Percentiles rank a stretch among this genome's conserved stretches.
Conservation (phyloP, 2,113 vertebrate species). For the Anoplopoma fimbria region DNA sequence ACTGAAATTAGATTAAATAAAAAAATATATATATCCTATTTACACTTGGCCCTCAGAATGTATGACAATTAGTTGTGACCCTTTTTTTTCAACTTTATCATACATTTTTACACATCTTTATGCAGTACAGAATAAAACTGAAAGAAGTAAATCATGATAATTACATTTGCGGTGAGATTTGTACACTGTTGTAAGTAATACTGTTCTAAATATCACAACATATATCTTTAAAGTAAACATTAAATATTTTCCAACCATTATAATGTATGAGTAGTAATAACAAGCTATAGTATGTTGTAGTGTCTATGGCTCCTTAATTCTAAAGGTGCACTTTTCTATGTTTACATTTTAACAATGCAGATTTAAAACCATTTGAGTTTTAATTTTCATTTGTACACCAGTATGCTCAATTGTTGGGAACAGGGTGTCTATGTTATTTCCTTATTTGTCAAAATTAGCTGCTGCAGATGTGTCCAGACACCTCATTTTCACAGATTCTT, state of each 20-base stretch:
- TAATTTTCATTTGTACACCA: neutral
- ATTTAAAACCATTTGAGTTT: neutral
- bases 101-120: neutral
- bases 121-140: neutral
- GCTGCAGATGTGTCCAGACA: neutral
- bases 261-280: neutral
- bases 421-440: neutral
- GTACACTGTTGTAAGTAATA: too few species aligned
- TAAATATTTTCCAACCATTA: too few species aligned
- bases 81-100: neutral
- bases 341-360: too few species aligned
- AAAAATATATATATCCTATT: too few species aligned
- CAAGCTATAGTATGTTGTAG: neutral
- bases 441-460: neutral
- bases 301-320: too few species aligned
- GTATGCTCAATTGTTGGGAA: neutral
- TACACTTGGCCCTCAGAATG: neutral
- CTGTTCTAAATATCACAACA: neutral
- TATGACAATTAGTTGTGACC: neutral
- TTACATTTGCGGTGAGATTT: too few species aligned
- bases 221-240: too few species aligned
- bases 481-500: neutral
- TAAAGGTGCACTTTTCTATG: too few species aligned
- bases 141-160: neutral
- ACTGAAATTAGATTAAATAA: too few species aligned